A percentile compares a stretch with the other conserved stretches of the same genome.
Evolutionary conservation across 2,888 invertebrate genomes (phyloP).

Genomic region (Gasteruption jaculator): DNA sequence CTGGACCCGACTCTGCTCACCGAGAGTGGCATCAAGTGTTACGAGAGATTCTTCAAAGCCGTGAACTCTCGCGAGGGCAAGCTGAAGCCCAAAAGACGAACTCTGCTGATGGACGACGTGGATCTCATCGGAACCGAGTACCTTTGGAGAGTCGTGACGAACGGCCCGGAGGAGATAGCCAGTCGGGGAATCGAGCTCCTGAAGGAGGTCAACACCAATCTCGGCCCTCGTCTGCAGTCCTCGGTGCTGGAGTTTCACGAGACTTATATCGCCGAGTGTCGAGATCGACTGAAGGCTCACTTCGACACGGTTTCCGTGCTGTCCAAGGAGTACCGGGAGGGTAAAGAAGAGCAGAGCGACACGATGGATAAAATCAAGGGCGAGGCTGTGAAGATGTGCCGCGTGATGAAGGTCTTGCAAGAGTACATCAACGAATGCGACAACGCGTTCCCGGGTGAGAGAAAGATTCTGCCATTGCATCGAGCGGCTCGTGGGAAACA

Average conservation of each 20-base stretch:
- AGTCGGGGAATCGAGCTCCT: slow-evolving; percentile 86
- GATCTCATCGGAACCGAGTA: slow-evolving; percentile 96
- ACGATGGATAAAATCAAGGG: slow-evolving; percentile 56
- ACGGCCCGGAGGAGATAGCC: slow-evolving; percentile 89
- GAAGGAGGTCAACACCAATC: slow-evolving; percentile 89
- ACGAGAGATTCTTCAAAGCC: slow-evolving; percentile 85
- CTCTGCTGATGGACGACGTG: slow-evolving; percentile 85
- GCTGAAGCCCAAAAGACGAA: slow-evolving; percentile 79
- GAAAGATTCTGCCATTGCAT: slow-evolving; percentile 83
- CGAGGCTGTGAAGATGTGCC: slow-evolving; percentile 83
- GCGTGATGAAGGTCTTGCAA: slow-evolving; percentile 88
- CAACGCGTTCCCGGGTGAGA: slow-evolving; percentile 79
- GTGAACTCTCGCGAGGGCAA: slow-evolving; percentile 95
- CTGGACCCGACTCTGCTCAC: slow-evolving; percentile 87
- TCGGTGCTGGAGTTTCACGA: slow-evolving; percentile 81
- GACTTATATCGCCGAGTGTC: slow-evolving; percentile 87
- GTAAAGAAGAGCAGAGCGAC: slow-evolving; percentile 51
- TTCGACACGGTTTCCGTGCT: slow-evolving; percentile 76
- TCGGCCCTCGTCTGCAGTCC: slow-evolving; percentile 80
- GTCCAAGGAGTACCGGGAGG: slow-evolving; percentile 50
- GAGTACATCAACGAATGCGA: slow-evolving; percentile 96
- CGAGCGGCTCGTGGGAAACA: slow-evolving; percentile 89
- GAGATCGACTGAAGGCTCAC: slow-evolving; percentile 80
- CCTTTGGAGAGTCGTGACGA: slow-evolving; percentile 89
- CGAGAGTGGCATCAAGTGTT: slow-evolving; percentile 92